Percentiles rank a stretch among this genome's conserved stretches.
phyloP scores from a whole-genome alignment of 2,888 invertebrate species.

The Campopleginae sp. region DNA sequence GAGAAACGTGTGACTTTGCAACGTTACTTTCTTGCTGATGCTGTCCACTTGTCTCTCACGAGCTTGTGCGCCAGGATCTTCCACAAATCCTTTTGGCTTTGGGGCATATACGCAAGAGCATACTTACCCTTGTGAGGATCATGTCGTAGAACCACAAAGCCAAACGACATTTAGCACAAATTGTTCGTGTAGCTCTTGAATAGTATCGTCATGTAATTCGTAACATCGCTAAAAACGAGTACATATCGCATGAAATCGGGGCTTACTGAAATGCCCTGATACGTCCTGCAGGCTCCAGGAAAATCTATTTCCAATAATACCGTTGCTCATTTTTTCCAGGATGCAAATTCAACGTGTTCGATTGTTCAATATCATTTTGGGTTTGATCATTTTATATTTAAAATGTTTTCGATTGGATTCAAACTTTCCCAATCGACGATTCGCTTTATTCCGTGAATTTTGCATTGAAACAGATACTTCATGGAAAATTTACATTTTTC shows the following conservation, averaged over 20 bases:
- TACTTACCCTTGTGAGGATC: constrained; percentile 11
- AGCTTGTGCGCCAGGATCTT: constrained; percentile 21
- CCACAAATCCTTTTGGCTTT: constrained; percentile 22
- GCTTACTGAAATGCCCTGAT: neutral
- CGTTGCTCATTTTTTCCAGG: neutral
- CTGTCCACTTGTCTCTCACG: constrained; percentile 22
- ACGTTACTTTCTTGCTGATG: constrained; percentile 37
- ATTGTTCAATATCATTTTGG: neutral
- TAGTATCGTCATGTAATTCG: neutral
- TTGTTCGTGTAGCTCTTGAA: neutral
- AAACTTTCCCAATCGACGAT: neutral
- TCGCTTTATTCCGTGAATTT: neutral
- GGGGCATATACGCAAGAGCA: neutral
- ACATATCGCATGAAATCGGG: neutral
- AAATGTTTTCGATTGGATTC: neutral
- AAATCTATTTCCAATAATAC: neutral
- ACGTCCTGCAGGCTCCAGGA: neutral
- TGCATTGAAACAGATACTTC: neutral
- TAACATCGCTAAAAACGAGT: neutral
- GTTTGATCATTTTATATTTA: neutral
- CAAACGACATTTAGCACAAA: constrained; percentile 27
- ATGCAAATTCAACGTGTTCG: neutral
- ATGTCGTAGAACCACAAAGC: constrained; percentile 28
- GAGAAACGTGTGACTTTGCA: constrained; percentile 46
- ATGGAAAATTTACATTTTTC: constrained; percentile 7